Conservation (phyloP, 2,888 invertebrate species). For the Cephalotes varians region DNA sequence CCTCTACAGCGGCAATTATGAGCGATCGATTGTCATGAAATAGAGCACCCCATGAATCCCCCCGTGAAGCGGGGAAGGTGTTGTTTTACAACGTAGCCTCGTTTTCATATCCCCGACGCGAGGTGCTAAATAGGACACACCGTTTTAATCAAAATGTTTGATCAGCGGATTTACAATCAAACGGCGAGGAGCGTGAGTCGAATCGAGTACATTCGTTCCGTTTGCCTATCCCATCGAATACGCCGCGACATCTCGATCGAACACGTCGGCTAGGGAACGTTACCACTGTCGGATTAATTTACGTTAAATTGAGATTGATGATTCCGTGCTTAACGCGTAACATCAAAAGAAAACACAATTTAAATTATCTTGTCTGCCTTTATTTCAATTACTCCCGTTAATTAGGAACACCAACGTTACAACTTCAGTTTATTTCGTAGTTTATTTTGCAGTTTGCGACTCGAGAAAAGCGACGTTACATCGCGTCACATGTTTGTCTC, state of each 20-base stretch:
- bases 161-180: slow-evolving; percentile 45
- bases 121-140: slow-evolving; percentile 34
- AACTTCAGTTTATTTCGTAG: not conserved
- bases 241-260: slow-evolving; percentile 35
- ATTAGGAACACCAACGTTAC: not conserved
- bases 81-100: slow-evolving; percentile 10
- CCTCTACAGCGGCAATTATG: slow-evolving; percentile 19
- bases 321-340: not conserved
- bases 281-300: slow-evolving; percentile 20
- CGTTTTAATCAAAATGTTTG: slow-evolving; percentile 54
- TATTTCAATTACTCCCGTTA: not conserved
- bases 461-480: not conserved
- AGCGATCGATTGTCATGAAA: slow-evolving; percentile 29
- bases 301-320: slow-evolving; percentile 29
- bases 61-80: not conserved
- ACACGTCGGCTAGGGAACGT: not conserved
- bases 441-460: not conserved
- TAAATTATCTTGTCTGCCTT: not conserved
- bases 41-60: not conserved
- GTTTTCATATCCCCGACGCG: not conserved
- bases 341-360: not conserved
- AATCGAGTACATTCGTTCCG: slow-evolving; percentile 27
- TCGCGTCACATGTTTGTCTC: not conserved
- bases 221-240: slow-evolving; percentile 20
- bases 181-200: slow-evolving; percentile 38